Base-by-base conservation (phyloP, 2,888 invertebrate species). In the Hypomecis punctinalis region DNA sequence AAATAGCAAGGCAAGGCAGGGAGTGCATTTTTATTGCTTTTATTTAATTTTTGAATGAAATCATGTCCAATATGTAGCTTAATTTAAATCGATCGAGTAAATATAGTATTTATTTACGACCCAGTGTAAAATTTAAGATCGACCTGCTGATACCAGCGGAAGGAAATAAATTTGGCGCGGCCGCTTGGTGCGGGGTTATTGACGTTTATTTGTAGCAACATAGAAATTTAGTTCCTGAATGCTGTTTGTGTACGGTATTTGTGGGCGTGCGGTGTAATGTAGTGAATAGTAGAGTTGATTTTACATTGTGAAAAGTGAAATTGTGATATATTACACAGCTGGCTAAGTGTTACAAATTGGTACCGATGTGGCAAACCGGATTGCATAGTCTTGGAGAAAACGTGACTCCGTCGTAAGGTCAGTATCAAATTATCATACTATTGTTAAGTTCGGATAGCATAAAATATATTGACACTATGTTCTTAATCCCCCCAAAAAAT, bases 281-380 rank as follows among this genome's bases (percentile, higher is more conserved):
- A 76, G 74, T 75, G 72, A 78, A 76, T 76, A 70, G 57, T 71
- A 74, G 61, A 65, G 58, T 72, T 70, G 72, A 67, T 69, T 69
- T 63, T 67, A 71, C 66, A 73, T 72, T 69, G 81, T 79, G 76
- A 72, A 76, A 77, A 81, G 80, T 83, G 81, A 76, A 75, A 79
- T 78, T 79, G 83, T 85, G 83, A 74, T 79, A 73, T 76, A 75
- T 77, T 77, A 68, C 67, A 78, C 79, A 80, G 80, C 66, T 64
- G 57, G 40, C 69, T 84, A 87, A 85, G 89, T 90, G 89, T 83
- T 84, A 84, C 81, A 79, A 84, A 85, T 88, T 84, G 79, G 81
- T 82, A 86, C 83, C 88, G 89, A 90, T 90, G 90, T 91, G 90
- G 90, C 91, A 90, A 90, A 91, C 90, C 89, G 90, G 90, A 91